These are phyloP conservation scores for Sepioteuthis lessoniana DNA, from an alignment of 2,888 invertebrate species.

Conservation along the genomic window DNA sequence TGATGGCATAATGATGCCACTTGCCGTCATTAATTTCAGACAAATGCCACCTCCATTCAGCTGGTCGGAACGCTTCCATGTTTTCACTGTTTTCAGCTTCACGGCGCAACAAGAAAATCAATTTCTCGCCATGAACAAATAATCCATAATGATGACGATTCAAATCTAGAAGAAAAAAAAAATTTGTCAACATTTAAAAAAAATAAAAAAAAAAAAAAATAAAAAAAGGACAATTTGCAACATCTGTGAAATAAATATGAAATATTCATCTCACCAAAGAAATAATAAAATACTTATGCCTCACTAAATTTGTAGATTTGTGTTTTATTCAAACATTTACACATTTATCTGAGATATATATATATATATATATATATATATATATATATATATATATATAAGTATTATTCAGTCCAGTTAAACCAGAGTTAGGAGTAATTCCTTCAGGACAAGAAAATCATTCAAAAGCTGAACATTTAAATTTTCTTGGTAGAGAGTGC, in stretches of 20 bases:
- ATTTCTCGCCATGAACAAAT: slow-evolving; percentile 96
- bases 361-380: too few species aligned
- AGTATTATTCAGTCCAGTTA: too few species aligned
- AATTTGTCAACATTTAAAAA: background rate
- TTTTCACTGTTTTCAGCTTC: slow-evolving; percentile 79
- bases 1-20: slow-evolving; percentile 98
- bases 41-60: slow-evolving; percentile 98
- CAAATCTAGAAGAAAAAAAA: slow-evolving; percentile 83
- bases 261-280: too few species aligned
- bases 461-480: too few species aligned
- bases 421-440: too few species aligned
- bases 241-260: background rate
- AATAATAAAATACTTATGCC: too few species aligned
- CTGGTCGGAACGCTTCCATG: slow-evolving; percentile 82
- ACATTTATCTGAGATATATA: too few species aligned
- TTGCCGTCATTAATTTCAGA: slow-evolving; percentile 95
- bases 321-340: too few species aligned
- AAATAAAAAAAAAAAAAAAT: background rate
- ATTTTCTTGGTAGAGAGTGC: too few species aligned
- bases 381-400: too few species aligned
- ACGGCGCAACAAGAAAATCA: slow-evolving; percentile 90
- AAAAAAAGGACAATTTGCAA: background rate
- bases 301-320: too few species aligned
- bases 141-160: slow-evolving; percentile 98
- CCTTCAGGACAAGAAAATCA: too few species aligned